These are phyloP conservation scores for Mylabris sibirica DNA, from an alignment of 2,888 invertebrate species.

Conservation along the genomic window DNA sequence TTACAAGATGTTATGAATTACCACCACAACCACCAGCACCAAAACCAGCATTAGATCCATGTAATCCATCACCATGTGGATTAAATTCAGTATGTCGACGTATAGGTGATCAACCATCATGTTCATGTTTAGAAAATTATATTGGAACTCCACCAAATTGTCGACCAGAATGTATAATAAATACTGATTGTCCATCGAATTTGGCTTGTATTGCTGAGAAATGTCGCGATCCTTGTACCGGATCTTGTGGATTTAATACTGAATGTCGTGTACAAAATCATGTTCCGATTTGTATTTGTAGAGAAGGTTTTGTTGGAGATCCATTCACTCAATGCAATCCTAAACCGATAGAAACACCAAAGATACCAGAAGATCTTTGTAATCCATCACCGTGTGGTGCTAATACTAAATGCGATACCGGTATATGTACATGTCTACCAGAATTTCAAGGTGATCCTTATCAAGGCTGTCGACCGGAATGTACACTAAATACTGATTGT, in stretches of 20 bases:
- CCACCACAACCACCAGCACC: conserved; percentile 54
- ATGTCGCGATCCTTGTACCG: conserved; percentile 75
- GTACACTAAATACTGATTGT: conserved; percentile 82
- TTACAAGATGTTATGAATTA: conserved; percentile 69
- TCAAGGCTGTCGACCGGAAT: conserved; percentile 82
- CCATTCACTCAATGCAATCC: conserved; percentile 69
- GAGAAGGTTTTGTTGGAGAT: conserved; percentile 70
- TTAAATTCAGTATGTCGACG: conserved; percentile 70
- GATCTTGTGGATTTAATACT: conserved; percentile 76
- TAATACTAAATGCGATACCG: conserved; percentile 76
- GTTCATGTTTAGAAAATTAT: conserved; percentile 72
- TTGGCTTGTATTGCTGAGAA: conserved; percentile 75
- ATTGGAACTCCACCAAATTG: conserved; percentile 81
- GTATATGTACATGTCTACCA: conserved; percentile 75
- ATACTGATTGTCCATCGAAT: conserved; percentile 72
- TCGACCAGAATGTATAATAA: conserved; percentile 75
- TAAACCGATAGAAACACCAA: conserved; percentile 49
- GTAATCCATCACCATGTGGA: conserved; percentile 70
- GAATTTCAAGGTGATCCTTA: conserved; percentile 77
- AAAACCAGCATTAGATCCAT: conserved; percentile 64
- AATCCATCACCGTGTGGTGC: conserved; percentile 80
- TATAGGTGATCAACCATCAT: conserved; percentile 68
- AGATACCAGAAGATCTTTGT: conserved; percentile 68
- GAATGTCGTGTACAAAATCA: conserved; percentile 76
- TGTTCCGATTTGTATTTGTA: conserved; percentile 72